Conservation (phyloP, 2,888 invertebrate species). For the Epirrhoe tristata region DNA sequence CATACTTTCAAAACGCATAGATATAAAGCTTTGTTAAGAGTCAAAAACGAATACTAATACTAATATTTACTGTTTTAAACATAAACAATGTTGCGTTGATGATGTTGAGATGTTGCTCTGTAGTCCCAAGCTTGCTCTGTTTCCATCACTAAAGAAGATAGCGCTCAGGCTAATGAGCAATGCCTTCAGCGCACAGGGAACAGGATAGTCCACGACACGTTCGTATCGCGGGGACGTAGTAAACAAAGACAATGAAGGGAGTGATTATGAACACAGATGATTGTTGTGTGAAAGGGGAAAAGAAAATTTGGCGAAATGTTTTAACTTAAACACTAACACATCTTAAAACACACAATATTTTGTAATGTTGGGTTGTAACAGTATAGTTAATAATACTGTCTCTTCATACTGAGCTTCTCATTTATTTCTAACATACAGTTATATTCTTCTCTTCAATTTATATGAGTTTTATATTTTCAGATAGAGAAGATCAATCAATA, state of each 20-base stretch:
- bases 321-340: constrained; percentile 8
- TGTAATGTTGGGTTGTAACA: no score
- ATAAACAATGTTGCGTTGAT: neutral
- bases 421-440: no score
- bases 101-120: neutral
- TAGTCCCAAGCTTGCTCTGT: neutral
- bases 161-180: constrained; percentile 32
- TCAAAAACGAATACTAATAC: neutral
- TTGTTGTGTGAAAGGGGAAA: constrained; percentile 22
- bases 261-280: constrained; percentile 27
- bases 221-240: constrained; percentile 42
- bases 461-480: constrained; percentile 83
- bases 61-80: neutral
- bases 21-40: neutral
- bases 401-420: no score
- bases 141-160: constrained; percentile 28
- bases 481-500: constrained; percentile 99
- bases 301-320: constrained; percentile 3
- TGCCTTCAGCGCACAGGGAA: constrained; percentile 43
- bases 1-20: neutral
- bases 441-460: neutral
- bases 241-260: constrained; percentile 40
- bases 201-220: constrained; percentile 52
- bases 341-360: no score
- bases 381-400: no score